Evolutionary conservation across 2,888 invertebrate genomes (phyloP), one percentile per base, ranked within the genome.

Genomic region (Candidula unifasciata): DNA sequence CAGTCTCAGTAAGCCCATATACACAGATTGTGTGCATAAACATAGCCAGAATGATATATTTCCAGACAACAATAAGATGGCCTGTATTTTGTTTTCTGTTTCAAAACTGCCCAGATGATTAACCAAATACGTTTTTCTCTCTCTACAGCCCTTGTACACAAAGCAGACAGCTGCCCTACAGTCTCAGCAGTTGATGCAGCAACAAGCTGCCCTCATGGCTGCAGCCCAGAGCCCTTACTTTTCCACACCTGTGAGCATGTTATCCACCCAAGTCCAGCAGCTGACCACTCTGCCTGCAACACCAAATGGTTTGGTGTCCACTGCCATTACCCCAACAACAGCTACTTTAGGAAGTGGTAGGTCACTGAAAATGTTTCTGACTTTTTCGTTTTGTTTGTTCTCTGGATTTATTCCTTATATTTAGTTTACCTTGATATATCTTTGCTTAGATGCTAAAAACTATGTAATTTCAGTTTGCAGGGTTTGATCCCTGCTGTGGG

Each of bases 171-270:
- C 86, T 30, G 79, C 68, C 21, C 82, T 86, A 57, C 86, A 85
- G 37, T 87, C 86, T 30, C 86, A 87, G 82, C 91, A 94, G 92
- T 89, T 94, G 87, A 93, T 95, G 94, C 96, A 97, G 96, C 98
- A 97, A 95, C 98, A 98, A 95, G 97, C 97, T 90, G 97, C 97
- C 89, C 95, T 97, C 92, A 97, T 98, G 96, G 97, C 97, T 91
- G 97, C 98, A 86, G 97, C 97, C 89, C 96, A 97, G 89, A 97
- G 97, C 91, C 93, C 93, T 85, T 93, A 92, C 79, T 83, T 90
- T 95, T 97, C 98, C 94, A 97, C 97, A 94, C 97, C 98, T 84
- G 97, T 98, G 96, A 93, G 93, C 57, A 97, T 97, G 87, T 89
- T 94, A 82, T 95, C 97, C 91, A 97, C 97, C 71, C 83, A 83